phyloP scores from a whole-genome alignment of 2,113 vertebrate genomes.

The Symphodus melops region DNA sequence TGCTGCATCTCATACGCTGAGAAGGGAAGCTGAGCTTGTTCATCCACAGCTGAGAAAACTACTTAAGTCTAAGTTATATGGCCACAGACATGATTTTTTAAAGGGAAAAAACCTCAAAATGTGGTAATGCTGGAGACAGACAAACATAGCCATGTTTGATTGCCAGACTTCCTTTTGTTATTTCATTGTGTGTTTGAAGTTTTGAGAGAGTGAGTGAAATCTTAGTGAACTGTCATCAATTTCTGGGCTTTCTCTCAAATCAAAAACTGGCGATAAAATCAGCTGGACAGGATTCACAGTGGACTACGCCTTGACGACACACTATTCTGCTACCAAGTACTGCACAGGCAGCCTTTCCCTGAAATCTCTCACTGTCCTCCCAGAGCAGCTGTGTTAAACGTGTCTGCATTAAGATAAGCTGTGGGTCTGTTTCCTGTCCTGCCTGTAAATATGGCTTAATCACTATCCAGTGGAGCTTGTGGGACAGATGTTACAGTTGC shows the following conservation, averaged over 20 bases:
- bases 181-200: conserved; percentile 77
- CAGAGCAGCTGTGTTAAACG: conserved; percentile 58
- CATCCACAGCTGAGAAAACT: conserved; percentile 83
- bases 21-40: conserved; percentile 72
- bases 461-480: conserved; percentile 40
- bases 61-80: conserved; percentile 76
- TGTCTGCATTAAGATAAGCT: conserved; percentile 58
- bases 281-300: conserved; percentile 48
- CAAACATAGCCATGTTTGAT: conserved; percentile 72
- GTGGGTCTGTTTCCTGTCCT: conserved; percentile 57
- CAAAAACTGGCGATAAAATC: conserved; percentile 56
- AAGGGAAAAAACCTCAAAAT: conserved; percentile 73
- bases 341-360: conserved; percentile 23
- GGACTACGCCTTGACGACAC: conserved; percentile 24
- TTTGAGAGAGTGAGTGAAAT: conserved; percentile 57
- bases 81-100: conserved; percentile 66
- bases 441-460: conserved; percentile 64
- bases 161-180: conserved; percentile 80
- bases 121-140: conserved; percentile 74
- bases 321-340: conserved; percentile 36
- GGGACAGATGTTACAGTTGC: conserved; percentile 69
- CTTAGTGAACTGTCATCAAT: conserved; percentile 61
- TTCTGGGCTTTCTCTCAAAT: conserved; percentile 63
- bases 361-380: conserved; percentile 57
- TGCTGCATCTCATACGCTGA: conserved; percentile 57